These are phyloP conservation scores for Cenopis cana DNA, from an alignment of 2,888 invertebrate species.

Conservation along the genomic window DNA sequence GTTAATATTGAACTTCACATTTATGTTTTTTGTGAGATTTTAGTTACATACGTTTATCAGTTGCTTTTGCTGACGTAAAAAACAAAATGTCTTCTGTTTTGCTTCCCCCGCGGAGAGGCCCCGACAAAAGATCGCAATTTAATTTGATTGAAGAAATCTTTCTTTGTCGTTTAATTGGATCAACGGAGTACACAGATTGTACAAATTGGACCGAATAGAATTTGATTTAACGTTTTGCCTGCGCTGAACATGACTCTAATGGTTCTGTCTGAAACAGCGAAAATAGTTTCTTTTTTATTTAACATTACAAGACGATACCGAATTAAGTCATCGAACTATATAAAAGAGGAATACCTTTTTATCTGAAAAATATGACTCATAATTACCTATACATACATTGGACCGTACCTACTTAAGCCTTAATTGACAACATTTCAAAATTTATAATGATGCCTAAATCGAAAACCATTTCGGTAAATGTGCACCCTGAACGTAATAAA, in stretches of 20 bases:
- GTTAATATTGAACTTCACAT: too few species aligned
- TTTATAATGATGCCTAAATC: too few species aligned
- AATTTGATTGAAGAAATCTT: slow-evolving; percentile 44
- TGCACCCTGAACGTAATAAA: too few species aligned
- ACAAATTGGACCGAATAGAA: slow-evolving; percentile 30
- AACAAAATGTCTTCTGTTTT: slow-evolving; percentile 32
- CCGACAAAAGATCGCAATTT: slow-evolving; percentile 38
- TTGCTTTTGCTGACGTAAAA: slow-evolving; percentile 26
- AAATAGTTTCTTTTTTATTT: slow-evolving; percentile 9
- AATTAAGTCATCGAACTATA: too few species aligned
- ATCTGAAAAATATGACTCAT: too few species aligned
- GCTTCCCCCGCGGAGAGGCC: slow-evolving; percentile 14
- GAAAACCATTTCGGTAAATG: too few species aligned
- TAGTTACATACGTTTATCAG: slow-evolving; percentile 11
- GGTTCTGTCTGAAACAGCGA: slow-evolving; percentile 7
- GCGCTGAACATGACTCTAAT: slow-evolving; percentile 9
- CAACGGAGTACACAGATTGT: slow-evolving; percentile 38
- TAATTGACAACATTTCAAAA: too few species aligned
- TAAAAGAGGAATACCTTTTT: too few species aligned
- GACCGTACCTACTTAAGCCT: too few species aligned
- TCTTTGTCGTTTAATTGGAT: slow-evolving; percentile 44
- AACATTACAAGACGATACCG: not conserved
- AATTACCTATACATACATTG: too few species aligned
- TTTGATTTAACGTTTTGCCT: slow-evolving; percentile 27
- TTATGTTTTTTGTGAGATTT: not conserved